Percentiles rank a stretch among this genome's conserved stretches.
phyloP scores from a whole-genome alignment of 2,113 vertebrate species.

The Syngnathoides biaculeatus region DNA sequence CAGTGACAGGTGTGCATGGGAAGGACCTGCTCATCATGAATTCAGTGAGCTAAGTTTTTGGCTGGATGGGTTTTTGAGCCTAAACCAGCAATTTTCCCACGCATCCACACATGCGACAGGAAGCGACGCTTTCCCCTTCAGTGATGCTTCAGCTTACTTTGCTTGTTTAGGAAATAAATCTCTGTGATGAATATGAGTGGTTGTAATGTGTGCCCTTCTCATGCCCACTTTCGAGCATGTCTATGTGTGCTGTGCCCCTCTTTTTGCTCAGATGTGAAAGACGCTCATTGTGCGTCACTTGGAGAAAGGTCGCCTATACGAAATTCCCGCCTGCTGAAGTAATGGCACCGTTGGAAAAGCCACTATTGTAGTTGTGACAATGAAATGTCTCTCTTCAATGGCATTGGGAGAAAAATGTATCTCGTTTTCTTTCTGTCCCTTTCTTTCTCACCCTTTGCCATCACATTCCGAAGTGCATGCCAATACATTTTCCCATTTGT shows the following conservation, averaged over 20 bases:
- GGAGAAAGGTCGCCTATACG: conserved; percentile 76
- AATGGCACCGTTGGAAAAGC: conserved; percentile 80
- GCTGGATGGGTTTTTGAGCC: neutral
- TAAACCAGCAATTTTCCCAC: neutral
- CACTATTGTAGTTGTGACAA: conserved; percentile 81
- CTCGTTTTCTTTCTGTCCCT: conserved; percentile 75
- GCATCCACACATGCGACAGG: neutral
- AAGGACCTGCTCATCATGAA: neutral
- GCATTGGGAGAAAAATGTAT: conserved; percentile 72
- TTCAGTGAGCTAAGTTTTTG: neutral
- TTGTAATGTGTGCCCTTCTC: conserved; percentile 53
- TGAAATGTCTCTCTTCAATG: conserved; percentile 77
- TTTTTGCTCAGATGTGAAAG: conserved; percentile 71
- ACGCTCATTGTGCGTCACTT: conserved; percentile 70
- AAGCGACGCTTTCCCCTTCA: neutral
- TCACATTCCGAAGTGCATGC: conserved; percentile 73
- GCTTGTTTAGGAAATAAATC: conserved; percentile 52
- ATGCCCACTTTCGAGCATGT: conserved; percentile 65
- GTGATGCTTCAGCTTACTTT: conserved; percentile 29
- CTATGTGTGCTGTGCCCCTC: conserved; percentile 60
- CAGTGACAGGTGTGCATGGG: conserved; percentile 21
- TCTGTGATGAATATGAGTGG: conserved; percentile 50
- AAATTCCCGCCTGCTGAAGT: conserved; percentile 81
- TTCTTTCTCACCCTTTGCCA: conserved; percentile 75
- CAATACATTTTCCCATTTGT: conserved; percentile 76